Percentiles rank a stretch among this genome's conserved stretches.
These are phyloP conservation scores for Coendou prehensilis DNA, from an alignment of 2,797 vertebrate species.

Conservation along the genomic window DNA sequence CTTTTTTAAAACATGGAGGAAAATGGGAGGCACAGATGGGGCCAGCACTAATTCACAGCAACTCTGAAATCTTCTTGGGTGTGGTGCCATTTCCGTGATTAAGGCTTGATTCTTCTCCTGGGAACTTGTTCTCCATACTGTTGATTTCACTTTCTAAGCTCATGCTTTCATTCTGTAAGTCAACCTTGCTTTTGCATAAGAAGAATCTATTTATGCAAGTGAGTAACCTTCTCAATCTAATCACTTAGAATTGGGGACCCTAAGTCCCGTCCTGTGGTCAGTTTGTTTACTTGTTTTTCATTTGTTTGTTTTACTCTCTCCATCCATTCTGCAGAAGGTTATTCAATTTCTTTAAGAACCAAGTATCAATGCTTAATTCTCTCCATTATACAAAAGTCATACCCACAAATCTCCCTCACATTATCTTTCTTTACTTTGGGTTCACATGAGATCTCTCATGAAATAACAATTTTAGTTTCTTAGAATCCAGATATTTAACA, in stretches of 20 bases:
- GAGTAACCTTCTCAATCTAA: not conserved
- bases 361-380: not conserved
- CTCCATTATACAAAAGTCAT: not conserved
- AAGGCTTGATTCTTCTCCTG: not conserved
- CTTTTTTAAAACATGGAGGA: not conserved
- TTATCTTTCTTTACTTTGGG: not conserved
- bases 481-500: not conserved
- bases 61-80: too few relatives aligned
- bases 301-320: not conserved
- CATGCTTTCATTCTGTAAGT: not conserved
- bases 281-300: not conserved
- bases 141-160: too few relatives aligned
- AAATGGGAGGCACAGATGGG: not conserved
- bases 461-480: not conserved
- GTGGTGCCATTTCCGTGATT: accelerated
- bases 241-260: not conserved
- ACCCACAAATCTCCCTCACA: too few relatives aligned
- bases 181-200: not conserved
- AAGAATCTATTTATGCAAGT: not conserved
- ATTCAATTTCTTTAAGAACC: not conserved
- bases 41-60: accelerated
- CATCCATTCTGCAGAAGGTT: not conserved
- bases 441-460: not conserved
- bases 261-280: too few relatives aligned
- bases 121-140: not conserved